Conservation (phyloP, 64 coral and sea anemone species). For the Catalaphyllia jardinei region DNA sequence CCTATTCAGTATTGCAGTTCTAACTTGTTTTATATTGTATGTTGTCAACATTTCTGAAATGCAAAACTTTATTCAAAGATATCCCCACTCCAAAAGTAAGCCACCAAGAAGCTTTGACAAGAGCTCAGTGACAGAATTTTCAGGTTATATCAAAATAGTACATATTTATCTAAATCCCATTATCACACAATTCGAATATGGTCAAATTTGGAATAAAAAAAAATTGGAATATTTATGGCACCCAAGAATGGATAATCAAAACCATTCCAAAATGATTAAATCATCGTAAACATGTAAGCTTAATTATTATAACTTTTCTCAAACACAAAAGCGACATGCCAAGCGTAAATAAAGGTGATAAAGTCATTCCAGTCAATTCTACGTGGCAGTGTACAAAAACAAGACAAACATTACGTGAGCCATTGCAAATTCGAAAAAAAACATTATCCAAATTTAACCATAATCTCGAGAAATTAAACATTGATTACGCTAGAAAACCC, state of each 20-base stretch:
- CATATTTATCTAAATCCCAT: too few relatives aligned
- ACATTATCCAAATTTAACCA: not conserved
- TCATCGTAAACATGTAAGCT: not conserved
- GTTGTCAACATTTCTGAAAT: too few relatives aligned
- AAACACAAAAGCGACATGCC: not conserved
- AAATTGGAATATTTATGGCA: not conserved
- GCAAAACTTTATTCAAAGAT: too few relatives aligned
- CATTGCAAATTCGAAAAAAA: not conserved
- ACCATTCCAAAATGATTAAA: not conserved
- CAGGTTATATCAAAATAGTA: too few relatives aligned
- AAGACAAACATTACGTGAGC: not conserved
- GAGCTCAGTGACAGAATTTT: too few relatives aligned
- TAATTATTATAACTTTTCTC: not conserved
- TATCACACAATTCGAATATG: too few relatives aligned
- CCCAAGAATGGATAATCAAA: not conserved
- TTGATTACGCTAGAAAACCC: not conserved
- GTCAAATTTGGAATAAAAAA: too few relatives aligned
- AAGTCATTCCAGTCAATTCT: not conserved
- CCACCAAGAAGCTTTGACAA: too few relatives aligned
- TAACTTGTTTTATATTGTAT: too few relatives aligned
- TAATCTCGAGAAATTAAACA: conserved; percentile 7
- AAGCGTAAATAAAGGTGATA: not conserved
- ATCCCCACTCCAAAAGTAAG: too few relatives aligned
- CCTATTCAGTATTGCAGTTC: too few relatives aligned
- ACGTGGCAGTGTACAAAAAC: not conserved